phyloP scores from a whole-genome alignment of 1,140 invertebrate species.

The Drosophila nannoptera region DNA sequence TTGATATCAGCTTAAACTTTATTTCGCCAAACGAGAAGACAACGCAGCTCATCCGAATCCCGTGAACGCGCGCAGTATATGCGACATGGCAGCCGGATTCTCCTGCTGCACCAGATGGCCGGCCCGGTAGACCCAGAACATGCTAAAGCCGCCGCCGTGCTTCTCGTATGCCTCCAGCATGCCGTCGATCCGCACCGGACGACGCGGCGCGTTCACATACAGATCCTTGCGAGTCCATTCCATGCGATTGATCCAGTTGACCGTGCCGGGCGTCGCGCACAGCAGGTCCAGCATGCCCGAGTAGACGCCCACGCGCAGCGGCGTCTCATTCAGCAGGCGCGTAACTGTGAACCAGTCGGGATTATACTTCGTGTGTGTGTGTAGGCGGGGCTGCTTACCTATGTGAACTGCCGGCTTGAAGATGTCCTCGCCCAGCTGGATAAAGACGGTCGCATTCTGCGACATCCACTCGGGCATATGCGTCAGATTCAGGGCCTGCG shows the following conservation, averaged over 20 bases:
- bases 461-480: conserved; percentile 82
- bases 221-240: conserved; percentile 81
- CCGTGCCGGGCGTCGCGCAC: conserved; percentile 84
- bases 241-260: conserved; percentile 86
- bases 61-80: conserved; percentile 65
- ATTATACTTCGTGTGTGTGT: too few relatives aligned
- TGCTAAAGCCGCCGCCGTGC: conserved; percentile 82
- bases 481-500: conserved; percentile 82
- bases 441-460: conserved; percentile 84
- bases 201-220: conserved; percentile 81
- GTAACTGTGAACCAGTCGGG: conserved; percentile 82
- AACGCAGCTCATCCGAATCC: conserved; percentile 39
- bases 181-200: conserved; percentile 81
- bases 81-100: conserved; percentile 69
- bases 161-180: conserved; percentile 85
- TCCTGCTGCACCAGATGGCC: conserved; percentile 82
- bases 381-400: conserved; percentile 81
- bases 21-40: conserved; percentile 6
- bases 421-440: conserved; percentile 84
- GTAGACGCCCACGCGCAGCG: conserved; percentile 67
- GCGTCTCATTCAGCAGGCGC: conserved; percentile 84
- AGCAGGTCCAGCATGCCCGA: conserved; percentile 84
- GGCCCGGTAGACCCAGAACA: conserved; percentile 86
- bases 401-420: conserved; percentile 90
- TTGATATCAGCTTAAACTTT: conserved; percentile 18